Evolutionary conservation across 2,888 invertebrate species (phyloP).

Genomic region (Polia nebulosa): DNA sequence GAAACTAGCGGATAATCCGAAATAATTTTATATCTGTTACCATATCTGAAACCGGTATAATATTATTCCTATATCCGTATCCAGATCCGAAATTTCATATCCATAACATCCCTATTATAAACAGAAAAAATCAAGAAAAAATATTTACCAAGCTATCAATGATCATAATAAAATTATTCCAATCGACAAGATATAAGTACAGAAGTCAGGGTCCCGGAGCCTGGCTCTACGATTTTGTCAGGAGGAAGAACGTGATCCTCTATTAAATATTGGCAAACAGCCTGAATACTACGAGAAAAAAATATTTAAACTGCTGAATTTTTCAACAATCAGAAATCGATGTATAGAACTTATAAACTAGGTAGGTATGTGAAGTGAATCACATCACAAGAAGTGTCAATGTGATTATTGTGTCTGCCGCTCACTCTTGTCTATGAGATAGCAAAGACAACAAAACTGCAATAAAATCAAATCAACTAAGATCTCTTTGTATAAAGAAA

Average conservation of each 20-base stretch:
- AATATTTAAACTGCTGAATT: not conserved
- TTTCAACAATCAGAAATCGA: not conserved
- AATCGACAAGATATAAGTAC: not conserved
- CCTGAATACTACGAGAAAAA: not conserved
- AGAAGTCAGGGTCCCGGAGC: not conserved
- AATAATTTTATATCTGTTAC: too few species aligned
- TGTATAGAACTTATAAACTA: not conserved
- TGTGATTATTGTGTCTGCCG: not conserved
- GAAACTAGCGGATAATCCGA: too few species aligned
- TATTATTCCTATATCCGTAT: not conserved
- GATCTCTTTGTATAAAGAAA: not conserved
- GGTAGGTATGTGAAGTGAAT: not conserved
- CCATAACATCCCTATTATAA: too few species aligned
- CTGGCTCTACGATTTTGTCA: too few species aligned
- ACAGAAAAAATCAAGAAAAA: not conserved
- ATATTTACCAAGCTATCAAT: slow-evolving; percentile 11
- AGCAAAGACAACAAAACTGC: not conserved
- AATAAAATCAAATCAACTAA: not conserved
- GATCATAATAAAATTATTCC: not conserved
- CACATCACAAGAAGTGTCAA: slow-evolving; percentile 8
- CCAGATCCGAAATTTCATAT: too few species aligned
- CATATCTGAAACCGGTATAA: too few species aligned
- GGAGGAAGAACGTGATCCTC: not conserved
- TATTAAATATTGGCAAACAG: not conserved
- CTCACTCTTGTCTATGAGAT: not conserved